These are phyloP conservation scores for Callyntrura guangdongensis DNA, from an alignment of 2,888 invertebrate genomes.

Conservation along the genomic window DNA sequence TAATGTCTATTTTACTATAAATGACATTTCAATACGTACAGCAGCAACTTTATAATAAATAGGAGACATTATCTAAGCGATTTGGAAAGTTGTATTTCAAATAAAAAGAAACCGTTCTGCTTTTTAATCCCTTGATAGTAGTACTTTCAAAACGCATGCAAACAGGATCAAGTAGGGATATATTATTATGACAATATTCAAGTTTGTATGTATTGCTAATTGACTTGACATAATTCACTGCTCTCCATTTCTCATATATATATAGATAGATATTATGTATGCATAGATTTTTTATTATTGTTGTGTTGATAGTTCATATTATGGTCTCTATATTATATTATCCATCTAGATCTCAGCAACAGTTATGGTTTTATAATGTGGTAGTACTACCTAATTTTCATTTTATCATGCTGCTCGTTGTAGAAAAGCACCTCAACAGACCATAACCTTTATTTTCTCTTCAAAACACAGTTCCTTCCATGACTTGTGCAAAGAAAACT, in stretches of 20 bases:
- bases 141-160: conserved; percentile 26
- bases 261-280: not conserved
- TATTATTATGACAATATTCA: conserved; percentile 11
- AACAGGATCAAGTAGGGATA: conserved; percentile 4
- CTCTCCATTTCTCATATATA: not conserved
- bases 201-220: conserved; percentile 57
- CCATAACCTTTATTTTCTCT: not conserved
- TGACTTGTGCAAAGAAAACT: conserved; percentile 17
- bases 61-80: not conserved
- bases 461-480: not conserved
- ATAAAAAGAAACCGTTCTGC: conserved; percentile 5
- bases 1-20: not conserved
- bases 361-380: conserved; percentile 29
- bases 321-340: conserved; percentile 42
- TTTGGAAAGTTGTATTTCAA: conserved; percentile 29
- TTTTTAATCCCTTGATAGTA: not conserved
- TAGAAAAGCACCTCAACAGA: conserved; percentile 37
- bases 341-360: not conserved
- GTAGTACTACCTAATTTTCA: not conserved
- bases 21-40: conserved; percentile 18
- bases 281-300: conserved; percentile 48
- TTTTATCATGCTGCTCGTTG: conserved; percentile 15
- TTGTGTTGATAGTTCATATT: conserved; percentile 42
- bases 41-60: not conserved
- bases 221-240: conserved; percentile 37